Base-by-base conservation (phyloP, 2,888 invertebrate species). In the Heliconius sara region DNA sequence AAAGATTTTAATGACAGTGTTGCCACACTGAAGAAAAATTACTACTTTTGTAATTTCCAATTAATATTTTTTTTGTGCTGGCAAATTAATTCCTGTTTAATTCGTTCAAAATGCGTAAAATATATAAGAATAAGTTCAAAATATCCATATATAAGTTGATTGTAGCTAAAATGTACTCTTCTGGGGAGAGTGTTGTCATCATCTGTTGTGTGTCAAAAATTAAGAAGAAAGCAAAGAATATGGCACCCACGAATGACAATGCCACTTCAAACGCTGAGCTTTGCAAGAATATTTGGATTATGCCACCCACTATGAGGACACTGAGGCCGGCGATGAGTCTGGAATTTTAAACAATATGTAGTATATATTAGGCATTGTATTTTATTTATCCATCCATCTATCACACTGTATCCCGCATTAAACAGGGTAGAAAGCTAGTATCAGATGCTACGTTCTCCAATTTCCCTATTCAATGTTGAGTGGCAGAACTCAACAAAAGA, bases 131-230 rank as follows among this genome's bases (percentile, higher is more conserved):
- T 83, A 98, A 93, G 91, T 98, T 98, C 83, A 98, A 95, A 80
- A 98, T 98, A 87, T 98, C 98, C 94, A 98, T 95, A 90, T 98
- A 98, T 68, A 98, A 94, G 90, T 97, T 97, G 88, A 98, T 97
- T 0, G 98, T 97, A 3, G 98, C 98, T 75, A 98, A 92, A 85
- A 98, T 98, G 91, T 98, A 98, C 88, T 98, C 98, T 89, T 98
- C 98, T 0, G 98, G 97, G 0, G 97, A 97, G 76, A 98, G 93
- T 6, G 96, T 96, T 84, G 96, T 96, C 97, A 98, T 97, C 93
- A 98, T 96, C 93, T 97, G 96, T 89, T 98, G 97, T 0, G 98
- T 98, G 92, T 98, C 98, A 88, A 97, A 97, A 84, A 98, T 96
- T 70, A 98, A 97, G 93, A 98, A 98, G 68, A 98, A 92, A 63